These are phyloP conservation scores for Argyrosomus regius DNA, from an alignment of 2,797 vertebrate species.

Conservation along the genomic window DNA sequence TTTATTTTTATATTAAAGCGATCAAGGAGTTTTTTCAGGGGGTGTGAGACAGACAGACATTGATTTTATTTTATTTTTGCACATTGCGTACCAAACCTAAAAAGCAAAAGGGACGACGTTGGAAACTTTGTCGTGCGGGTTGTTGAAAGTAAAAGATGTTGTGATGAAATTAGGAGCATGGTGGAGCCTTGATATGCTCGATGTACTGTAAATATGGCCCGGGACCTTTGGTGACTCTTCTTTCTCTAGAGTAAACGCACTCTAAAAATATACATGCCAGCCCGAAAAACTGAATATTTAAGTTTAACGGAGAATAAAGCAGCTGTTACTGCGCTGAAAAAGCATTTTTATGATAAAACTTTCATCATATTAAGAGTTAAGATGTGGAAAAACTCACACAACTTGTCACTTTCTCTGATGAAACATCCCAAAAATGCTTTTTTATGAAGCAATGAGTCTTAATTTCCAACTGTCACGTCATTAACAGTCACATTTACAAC, in stretches of 20 bases:
- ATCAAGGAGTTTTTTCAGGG: neutral
- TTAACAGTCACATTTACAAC: neutral
- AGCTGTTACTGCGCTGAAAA: neutral
- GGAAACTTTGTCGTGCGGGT: no score
- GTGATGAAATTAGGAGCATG: neutral
- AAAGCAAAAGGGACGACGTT: no score
- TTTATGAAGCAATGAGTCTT: neutral
- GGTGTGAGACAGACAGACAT: neutral
- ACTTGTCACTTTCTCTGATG: no score
- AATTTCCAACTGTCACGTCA: neutral
- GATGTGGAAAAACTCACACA: neutral
- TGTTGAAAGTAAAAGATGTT: no score
- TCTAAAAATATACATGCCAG: neutral
- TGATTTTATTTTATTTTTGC: neutral
- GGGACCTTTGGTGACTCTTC: neutral
- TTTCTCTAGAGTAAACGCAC: neutral
- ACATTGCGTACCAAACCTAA: no score
- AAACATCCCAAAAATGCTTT: neutral
- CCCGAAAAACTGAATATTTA: no score
- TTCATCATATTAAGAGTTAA: neutral
- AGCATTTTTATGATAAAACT: neutral
- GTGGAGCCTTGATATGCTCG: neutral
- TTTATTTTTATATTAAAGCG: conserved; percentile 10
- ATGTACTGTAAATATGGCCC: neutral
- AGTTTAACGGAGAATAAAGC: neutral